phyloP scores from a whole-genome alignment of 1,140 invertebrate species.

The Drosophila busckii region DNA sequence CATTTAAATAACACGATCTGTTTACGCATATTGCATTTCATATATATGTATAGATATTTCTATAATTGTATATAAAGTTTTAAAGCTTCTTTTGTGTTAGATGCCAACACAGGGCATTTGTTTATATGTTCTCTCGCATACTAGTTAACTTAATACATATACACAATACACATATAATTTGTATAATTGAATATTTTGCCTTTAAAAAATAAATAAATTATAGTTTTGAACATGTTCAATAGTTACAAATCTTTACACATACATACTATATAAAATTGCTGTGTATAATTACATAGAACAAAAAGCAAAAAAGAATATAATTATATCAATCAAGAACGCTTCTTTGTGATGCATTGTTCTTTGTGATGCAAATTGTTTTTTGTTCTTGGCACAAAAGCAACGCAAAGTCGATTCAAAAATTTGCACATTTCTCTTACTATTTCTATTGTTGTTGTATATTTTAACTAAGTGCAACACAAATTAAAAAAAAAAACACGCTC shows the following conservation, averaged over 20 bases:
- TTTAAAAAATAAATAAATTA: too few relatives aligned
- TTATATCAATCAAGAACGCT: too few relatives aligned
- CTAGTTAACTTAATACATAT: not conserved
- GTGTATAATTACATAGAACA: too few relatives aligned
- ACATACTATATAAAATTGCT: too few relatives aligned
- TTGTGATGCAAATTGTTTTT: not conserved
- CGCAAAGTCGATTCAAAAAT: conserved; percentile 26
- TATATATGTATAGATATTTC: conserved; percentile 18
- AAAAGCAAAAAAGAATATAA: too few relatives aligned
- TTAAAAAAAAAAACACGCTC: conserved; percentile 10
- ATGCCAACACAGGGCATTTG: conserved; percentile 35
- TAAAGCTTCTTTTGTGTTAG: conserved; percentile 41
- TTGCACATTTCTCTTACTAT: conserved; percentile 15
- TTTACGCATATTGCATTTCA: conserved; percentile 7
- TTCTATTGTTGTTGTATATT: conserved; percentile 27
- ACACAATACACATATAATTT: too few relatives aligned
- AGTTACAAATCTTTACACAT: too few relatives aligned
- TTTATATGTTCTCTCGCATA: too few relatives aligned
- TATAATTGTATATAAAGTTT: conserved; percentile 30
- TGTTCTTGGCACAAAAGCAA: not conserved
- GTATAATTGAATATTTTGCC: not conserved
- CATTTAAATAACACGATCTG: conserved; percentile 22
- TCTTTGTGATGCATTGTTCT: conserved; percentile 6
- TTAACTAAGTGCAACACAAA: conserved; percentile 60
- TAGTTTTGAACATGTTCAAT: too few relatives aligned